These are phyloP conservation scores for Tonatia bakeri DNA, from an alignment of 2,113 vertebrate species.

Conservation along the genomic window DNA sequence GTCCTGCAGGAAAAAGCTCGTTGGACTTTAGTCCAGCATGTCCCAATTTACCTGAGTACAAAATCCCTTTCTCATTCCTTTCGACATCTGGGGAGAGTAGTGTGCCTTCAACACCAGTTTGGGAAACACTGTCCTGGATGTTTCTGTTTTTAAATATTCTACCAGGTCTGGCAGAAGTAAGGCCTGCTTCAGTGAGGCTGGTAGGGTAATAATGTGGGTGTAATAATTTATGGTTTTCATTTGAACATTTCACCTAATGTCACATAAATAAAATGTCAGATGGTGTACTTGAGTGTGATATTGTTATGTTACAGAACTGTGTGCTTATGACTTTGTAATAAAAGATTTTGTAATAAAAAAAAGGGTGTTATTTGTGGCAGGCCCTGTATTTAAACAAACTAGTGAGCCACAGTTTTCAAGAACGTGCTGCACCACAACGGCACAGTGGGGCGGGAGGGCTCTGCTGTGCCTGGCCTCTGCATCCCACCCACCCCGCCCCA, in stretches of 20 bases:
- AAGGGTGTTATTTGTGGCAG: too few species aligned
- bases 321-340: too few species aligned
- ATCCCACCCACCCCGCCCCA: fast-evolving
- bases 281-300: too few species aligned
- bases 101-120: neutral
- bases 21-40: neutral
- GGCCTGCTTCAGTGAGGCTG: too few species aligned
- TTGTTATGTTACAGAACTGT: too few species aligned
- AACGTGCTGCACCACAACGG: neutral
- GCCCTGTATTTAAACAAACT: neutral
- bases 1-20: neutral
- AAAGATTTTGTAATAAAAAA: too few species aligned
- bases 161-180: too few species aligned
- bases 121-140: neutral
- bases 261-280: too few species aligned
- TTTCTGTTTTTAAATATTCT: neutral
- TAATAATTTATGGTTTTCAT: too few species aligned
- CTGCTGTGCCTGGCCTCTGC: neutral
- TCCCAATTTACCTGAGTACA: neutral
- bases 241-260: too few species aligned
- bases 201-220: too few species aligned
- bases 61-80: neutral
- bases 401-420: neutral
- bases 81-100: neutral
- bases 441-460: neutral